Percentiles rank a stretch among this genome's conserved stretches.
Conservation (phyloP, 1,140 invertebrate species). For the Cotesia vestalis region DNA sequence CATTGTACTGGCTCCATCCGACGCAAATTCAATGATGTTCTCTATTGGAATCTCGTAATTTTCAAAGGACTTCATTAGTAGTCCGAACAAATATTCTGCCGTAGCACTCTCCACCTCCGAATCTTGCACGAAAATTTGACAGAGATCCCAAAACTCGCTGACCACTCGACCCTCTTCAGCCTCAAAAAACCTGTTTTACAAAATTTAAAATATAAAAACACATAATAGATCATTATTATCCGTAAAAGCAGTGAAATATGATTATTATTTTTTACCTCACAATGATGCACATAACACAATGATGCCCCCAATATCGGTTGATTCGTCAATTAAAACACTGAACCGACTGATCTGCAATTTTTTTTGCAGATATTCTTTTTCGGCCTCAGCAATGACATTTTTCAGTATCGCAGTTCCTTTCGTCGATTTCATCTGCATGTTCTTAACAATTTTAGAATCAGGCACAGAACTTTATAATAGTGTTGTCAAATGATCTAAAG, state of each 20-base stretch:
- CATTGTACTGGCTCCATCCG: conserved; percentile 56
- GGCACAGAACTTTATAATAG: background rate
- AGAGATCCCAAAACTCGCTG: conserved; percentile 51
- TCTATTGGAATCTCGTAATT: conserved; percentile 46
- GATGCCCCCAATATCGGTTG: conserved; percentile 38
- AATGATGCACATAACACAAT: no score
- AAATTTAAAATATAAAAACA: conserved; percentile 26
- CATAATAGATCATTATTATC: conserved; percentile 12
- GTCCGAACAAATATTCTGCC: conserved; percentile 48
- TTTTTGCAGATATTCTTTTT: conserved; percentile 18
- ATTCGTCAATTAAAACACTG: conserved; percentile 39
- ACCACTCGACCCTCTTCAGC: conserved; percentile 40
- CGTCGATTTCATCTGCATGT: conserved; percentile 13
- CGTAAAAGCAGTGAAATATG: conserved; percentile 22
- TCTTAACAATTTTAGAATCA: conserved; percentile 19
- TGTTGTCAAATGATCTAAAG: conserved; percentile 5
- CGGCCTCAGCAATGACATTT: conserved; percentile 8
- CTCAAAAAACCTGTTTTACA: conserved; percentile 47
- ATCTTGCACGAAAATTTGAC: conserved; percentile 46
- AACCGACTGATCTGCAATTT: conserved; percentile 2
- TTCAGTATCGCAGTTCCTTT: conserved; percentile 24
- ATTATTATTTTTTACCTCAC: no score
- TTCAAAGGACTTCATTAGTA: conserved; percentile 45
- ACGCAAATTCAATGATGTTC: conserved; percentile 58
- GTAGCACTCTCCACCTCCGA: conserved; percentile 42